Conservation (phyloP, 64 coral and sea anemone species). For the Porites lutea region DNA sequence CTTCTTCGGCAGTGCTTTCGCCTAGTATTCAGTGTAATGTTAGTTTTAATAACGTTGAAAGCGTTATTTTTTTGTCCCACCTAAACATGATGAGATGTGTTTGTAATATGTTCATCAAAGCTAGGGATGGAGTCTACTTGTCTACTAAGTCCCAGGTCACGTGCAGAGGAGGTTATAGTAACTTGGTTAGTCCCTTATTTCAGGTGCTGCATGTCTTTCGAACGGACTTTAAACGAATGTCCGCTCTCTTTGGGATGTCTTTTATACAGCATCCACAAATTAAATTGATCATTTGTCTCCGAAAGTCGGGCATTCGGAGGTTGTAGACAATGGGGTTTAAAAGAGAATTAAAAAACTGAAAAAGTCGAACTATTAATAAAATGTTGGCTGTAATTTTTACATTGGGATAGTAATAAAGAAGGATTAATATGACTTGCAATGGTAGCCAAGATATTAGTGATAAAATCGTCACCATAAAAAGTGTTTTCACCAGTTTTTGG, state of each 20-base stretch:
- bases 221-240: not conserved
- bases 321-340: not conserved
- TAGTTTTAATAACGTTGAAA: too few species aligned
- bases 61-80: too few species aligned
- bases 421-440: not conserved
- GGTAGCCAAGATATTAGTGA: not conserved
- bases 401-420: not conserved
- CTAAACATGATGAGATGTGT: too few species aligned
- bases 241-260: not conserved
- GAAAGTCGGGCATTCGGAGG: not conserved
- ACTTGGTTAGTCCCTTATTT: too few species aligned
- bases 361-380: not conserved
- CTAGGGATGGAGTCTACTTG: too few species aligned
- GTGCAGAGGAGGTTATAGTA: too few species aligned
- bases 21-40: too few species aligned
- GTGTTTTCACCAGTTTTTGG: constrained; percentile 13
- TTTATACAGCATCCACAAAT: not conserved
- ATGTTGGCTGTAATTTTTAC: not conserved
- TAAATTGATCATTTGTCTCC: not conserved
- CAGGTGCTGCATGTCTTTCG: not conserved
- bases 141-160: too few species aligned
- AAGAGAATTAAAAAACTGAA: not conserved
- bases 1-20: too few species aligned
- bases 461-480: not conserved
- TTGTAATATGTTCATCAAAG: too few species aligned